phyloP scores from a whole-genome alignment of 2,888 invertebrate species.

The Drosophila imparisetae region DNA sequence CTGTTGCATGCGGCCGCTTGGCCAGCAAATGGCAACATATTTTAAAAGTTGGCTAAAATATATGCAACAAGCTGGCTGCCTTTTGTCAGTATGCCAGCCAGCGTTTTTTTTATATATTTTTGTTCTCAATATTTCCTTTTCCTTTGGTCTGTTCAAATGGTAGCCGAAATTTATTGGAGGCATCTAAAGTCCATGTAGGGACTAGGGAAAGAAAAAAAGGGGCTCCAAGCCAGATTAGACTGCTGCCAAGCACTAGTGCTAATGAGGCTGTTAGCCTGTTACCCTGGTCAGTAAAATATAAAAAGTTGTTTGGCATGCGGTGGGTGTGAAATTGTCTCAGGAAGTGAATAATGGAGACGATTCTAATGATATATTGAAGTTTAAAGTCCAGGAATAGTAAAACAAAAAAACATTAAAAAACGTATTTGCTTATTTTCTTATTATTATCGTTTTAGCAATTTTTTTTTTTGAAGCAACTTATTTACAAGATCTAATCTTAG shows the following conservation, averaged over 20 bases:
- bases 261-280: conserved; percentile 33
- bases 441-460: background rate
- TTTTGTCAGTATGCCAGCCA: conserved; percentile 28
- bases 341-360: conserved; percentile 3
- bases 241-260: conserved; percentile 14
- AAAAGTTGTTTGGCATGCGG: conserved; percentile 7
- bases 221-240: background rate
- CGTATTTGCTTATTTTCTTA: background rate
- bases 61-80: conserved; percentile 61
- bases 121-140: conserved; percentile 9
- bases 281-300: background rate
- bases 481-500: background rate
- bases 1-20: conserved; percentile 42
- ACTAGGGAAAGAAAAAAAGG: conserved; percentile 1
- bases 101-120: conserved; percentile 20
- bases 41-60: conserved; percentile 77
- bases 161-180: conserved; percentile 66
- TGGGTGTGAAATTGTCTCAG: conserved; percentile 7
- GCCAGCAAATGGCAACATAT: conserved; percentile 61
- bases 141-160: conserved; percentile 22
- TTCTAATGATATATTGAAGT: background rate
- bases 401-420: background rate
- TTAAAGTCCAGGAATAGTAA: background rate
- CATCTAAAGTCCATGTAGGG: conserved; percentile 27
- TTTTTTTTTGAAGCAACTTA: background rate